Base-by-base conservation (phyloP, 2,113 vertebrate genomes). In the Calyptommatus sinebrachiatus region DNA sequence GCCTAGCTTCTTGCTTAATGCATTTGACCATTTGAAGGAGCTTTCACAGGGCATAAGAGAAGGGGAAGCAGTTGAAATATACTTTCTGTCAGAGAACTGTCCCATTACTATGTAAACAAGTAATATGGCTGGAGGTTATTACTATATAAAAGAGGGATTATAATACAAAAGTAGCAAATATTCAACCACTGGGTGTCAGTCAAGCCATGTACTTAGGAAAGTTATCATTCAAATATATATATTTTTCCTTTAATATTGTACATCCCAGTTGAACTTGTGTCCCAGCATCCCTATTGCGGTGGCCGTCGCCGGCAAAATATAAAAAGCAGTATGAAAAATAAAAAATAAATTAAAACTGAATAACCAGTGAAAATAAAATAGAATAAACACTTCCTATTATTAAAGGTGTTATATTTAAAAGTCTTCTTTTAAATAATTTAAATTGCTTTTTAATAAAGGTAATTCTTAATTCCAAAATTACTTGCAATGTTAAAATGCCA, bases 291-390 rank as follows among this genome's bases (percentile, higher is more conserved):
- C n/a, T n/a, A n/a, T n/a, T n/a, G n/a, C n/a, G n/a, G n/a, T n/a
- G n/a, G n/a, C n/a, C n/a, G n/a, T n/a, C n/a, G n/a, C n/a, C n/a
- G n/a, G n/a, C n/a, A n/a, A n/a, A n/a, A n/a, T n/a, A 57, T 18
- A n/a, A 71, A n/a, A n/a, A 57, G 74, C 50, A 26, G 2, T 57
- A 68, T 29, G 21, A 67, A 2, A 73, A 74, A 26, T 46, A 5
- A 18, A 28, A 85, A 70, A 87, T 82, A 68, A 2, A 9, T 45
- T 31, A 46, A n/a, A 80, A 29, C 80, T 48, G 71, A 60, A 79
- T 8, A 76, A 78, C 0, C 3, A 84, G n/a, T 77, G 7, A 71
- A 77, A 88, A 65, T 67, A 7, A 70, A 65, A 83, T 35, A 79
- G 77, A 57, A 67, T 66, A 81, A 84, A 69, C 45, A 83, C 0